A percentile compares a stretch with the other conserved stretches of the same genome.
phyloP scores from a whole-genome alignment of 1,140 invertebrate species.

The Calephelis nemesis region DNA sequence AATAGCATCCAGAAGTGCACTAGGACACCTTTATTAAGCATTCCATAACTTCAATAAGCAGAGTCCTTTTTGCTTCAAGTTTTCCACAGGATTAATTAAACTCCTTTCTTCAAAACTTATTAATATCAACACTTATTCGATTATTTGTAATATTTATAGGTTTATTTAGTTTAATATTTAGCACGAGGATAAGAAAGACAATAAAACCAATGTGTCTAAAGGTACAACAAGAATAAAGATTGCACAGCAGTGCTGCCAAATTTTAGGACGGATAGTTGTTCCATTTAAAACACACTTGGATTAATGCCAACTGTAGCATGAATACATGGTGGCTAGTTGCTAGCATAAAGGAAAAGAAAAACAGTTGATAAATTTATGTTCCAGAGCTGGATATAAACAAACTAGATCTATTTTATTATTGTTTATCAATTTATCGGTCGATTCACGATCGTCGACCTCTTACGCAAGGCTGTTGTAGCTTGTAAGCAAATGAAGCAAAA shows the following conservation, averaged over 20 bases:
- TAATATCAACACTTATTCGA: constrained; percentile 26
- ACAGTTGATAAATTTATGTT: constrained; percentile 29
- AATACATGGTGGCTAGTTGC: constrained; percentile 36
- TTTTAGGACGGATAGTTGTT: constrained; percentile 46
- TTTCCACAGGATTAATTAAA: neutral
- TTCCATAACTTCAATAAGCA: constrained; percentile 36
- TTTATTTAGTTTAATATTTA: constrained; percentile 8
- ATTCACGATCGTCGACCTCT: constrained; percentile 1
- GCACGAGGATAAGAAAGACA: constrained; percentile 15
- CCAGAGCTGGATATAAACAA: neutral
- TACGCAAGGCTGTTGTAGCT: neutral
- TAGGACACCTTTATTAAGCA: constrained; percentile 62
- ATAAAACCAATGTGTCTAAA: constrained; percentile 45
- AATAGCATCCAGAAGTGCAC: constrained; percentile 74
- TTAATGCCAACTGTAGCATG: constrained; percentile 46
- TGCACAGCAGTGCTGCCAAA: constrained; percentile 63
- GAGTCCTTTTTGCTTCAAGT: constrained; percentile 23
- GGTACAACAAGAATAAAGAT: constrained; percentile 61
- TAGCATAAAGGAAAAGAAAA: constrained; percentile 35
- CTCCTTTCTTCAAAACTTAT: neutral
- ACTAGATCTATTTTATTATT: constrained; percentile 1
- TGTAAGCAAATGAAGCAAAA: neutral
- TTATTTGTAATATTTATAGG: neutral
- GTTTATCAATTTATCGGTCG: constrained; percentile 11
- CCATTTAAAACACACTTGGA: constrained; percentile 52